Base-by-base conservation (phyloP, 2,888 invertebrate genomes). In the Plusia festucae region DNA sequence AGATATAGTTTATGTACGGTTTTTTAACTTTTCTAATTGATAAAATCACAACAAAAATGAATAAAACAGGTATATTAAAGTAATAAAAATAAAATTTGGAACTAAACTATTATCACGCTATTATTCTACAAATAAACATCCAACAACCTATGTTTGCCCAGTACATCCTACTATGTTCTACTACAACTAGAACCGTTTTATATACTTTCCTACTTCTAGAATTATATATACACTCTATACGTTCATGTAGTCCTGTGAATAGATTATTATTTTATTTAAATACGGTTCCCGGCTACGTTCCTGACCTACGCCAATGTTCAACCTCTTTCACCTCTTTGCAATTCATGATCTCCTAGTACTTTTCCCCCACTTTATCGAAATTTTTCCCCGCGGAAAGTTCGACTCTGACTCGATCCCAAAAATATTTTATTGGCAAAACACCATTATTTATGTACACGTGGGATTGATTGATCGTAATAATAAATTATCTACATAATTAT, bases 221-320 rank as follows among this genome's bases (percentile, higher is more conserved):
- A 73, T 66, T 68, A 54, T 82, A 80, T 83, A 79, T 65, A 62
- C 34, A 85, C 75, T 83, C 67, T 67, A 18, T 16, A 7, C 22
- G 52, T 57, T 85, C 71, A 84, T 93, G 90, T 57, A 73, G 2
- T 74, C 92, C 91, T 85, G 76, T 69, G 78, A 66, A 65, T 68
- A 89, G 86, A 90, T 91, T 91, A 91, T 92, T 92, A 88, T 90
- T 90, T 90, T 90, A 90, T 90, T 90, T 89, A 89, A 91, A 90
- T 78, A 76, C 64, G 70, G 27, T 20, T 81, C 82, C 77, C 68
- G 69, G 80, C 76, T 75, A 53, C 32, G 60, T 64, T 55, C 61
- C 75, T 69, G 69, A 74, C 71, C 70, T 75, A 72, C 61, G 62
- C 46, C 65, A 74, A 76, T 70, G 66, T 70, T 58, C 44, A 30